Evolutionary conservation across 1,140 invertebrate genomes (phyloP), one percentile per base, ranked within the genome.

Genomic region (Gerris buenoi): DNA sequence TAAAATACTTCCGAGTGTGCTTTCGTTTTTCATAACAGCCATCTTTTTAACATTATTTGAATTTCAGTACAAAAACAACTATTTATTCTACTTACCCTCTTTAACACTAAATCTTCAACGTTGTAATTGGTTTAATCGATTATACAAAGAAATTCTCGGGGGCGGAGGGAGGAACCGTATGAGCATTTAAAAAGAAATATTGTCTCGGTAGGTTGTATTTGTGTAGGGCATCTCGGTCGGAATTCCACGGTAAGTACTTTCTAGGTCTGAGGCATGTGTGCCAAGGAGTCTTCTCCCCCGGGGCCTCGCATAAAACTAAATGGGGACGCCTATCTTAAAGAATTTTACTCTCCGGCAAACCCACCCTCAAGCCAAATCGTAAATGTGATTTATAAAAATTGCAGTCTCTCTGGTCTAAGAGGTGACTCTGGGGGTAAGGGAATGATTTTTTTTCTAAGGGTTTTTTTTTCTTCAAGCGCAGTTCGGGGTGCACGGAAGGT

Each of bases 301-400:
- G 5, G 46, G 67, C 28, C 57, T 33, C 46, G 33, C 25, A 68
- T 68, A 68, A 68, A 64, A 68, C 64, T 29, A 61, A 63, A 18
- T 59, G 33, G 33, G 33, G 67, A 68, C 28, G 59, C 26, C 46
- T 58, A 68, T 65, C 67, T 68, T 68, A 65, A 68, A 68, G 67
- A 68, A 68, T 68, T 68, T 68, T 65, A 68, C 64, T 65, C 64
- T 22, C 33, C 61, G 22, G 25, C 23, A 64, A 27, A 67, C n/a
- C 23, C 29, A 18, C 23, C 59, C n/a, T 58, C 64, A 61, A n/a
- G 27, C 26, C 27, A 26, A 60, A 65, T 66, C 68, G 68, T 68
- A 68, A 68, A 68, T 68, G 68, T 68, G 68, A 68, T 68, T 68
- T 68, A 68, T 68, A 68, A 68, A 68, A 68, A 68, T 68, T 68